Evolutionary conservation across 2,888 invertebrate species (phyloP).

Genomic region (Cephus nigrinus): DNA sequence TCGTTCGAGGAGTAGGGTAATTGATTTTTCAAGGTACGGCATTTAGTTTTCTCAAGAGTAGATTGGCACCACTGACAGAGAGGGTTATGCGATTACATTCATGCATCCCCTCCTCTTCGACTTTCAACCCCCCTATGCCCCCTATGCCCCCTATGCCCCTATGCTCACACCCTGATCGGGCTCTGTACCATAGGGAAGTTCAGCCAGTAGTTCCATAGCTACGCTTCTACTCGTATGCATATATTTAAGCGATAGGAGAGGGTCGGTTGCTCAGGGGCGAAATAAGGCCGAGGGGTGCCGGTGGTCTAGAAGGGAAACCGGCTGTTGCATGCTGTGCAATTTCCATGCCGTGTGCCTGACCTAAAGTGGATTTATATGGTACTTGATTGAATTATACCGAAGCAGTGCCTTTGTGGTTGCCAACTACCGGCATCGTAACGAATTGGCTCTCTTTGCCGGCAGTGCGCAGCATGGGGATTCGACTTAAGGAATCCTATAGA

Average conservation of each 20-base stretch:
- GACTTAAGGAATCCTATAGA: not conserved
- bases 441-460: not conserved
- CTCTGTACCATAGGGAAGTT: not conserved
- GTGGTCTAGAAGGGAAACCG: slow-evolving; percentile 10
- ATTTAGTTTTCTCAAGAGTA: slow-evolving; percentile 8
- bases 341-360: slow-evolving; percentile 17
- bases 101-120: not conserved
- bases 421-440: not conserved
- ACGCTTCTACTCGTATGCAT: not conserved
- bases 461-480: not conserved
- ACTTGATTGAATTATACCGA: slow-evolving; percentile 28
- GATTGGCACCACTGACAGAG: not conserved
- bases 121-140: no score
- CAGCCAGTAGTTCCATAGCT: not conserved
- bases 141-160: not conserved
- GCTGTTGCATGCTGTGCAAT: slow-evolving; percentile 26
- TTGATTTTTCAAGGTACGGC: slow-evolving; percentile 34
- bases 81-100: not conserved
- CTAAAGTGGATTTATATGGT: slow-evolving; percentile 8
- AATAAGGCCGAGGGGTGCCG: not conserved
- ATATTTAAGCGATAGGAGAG: not conserved
- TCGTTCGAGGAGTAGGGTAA: slow-evolving; percentile 26
- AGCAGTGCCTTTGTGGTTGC: not conserved
- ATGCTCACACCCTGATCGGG: not conserved
- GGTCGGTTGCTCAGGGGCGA: not conserved